Base-by-base conservation (phyloP, 2,797 vertebrate genomes). In the Pelobates cultripes region DNA sequence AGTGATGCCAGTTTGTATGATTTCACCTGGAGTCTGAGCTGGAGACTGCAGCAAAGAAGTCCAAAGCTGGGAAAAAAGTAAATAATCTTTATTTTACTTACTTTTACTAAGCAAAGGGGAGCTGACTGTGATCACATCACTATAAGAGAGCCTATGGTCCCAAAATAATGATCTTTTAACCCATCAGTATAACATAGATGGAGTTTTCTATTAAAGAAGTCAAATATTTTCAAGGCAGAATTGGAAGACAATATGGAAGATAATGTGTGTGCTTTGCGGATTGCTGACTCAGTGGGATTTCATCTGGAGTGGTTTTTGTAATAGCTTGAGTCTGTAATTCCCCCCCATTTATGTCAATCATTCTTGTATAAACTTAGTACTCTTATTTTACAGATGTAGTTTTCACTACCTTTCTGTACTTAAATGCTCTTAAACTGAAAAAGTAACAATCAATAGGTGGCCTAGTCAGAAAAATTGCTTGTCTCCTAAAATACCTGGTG, bases 371-470 rank as follows among this genome's bases (percentile, higher is more conserved):
- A 14, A 0, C 45, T 66, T 17, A 14, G 53, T 80, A 78, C 69
- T 69, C 74, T 72, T 70, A 42, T 77, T 79, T 45, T 13, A 51
- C 66, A 57, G 67, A 68, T 57, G 55, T 73, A 43, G 51, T 12
- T 17, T 57, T 80, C 28, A 28, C 64, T 80, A 71, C 17, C 28
- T n/a, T 81, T 82, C 75, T 82, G 80, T 84, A 70, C 53, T 83
- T 69, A 75, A 80, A 61, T 55, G 28, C 71, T 71, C 47, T 79
- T 84, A 79, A 66, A 41, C 60, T 41, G 84, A 57, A 82, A 87
- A 85, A 77, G 70, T 74, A 86, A 73, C 70, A 74, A 83, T 83
- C 70, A 72, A 51, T 83, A 78, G 60, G 40, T 45, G 57, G 81
- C 78, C 43, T 63, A 63, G 67, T 43, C 71, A 69, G 77, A 67